Evolutionary conservation across 2,888 invertebrate species (phyloP), one percentile per base, ranked within the genome.

Genomic region (Priapulus caudatus): DNA sequence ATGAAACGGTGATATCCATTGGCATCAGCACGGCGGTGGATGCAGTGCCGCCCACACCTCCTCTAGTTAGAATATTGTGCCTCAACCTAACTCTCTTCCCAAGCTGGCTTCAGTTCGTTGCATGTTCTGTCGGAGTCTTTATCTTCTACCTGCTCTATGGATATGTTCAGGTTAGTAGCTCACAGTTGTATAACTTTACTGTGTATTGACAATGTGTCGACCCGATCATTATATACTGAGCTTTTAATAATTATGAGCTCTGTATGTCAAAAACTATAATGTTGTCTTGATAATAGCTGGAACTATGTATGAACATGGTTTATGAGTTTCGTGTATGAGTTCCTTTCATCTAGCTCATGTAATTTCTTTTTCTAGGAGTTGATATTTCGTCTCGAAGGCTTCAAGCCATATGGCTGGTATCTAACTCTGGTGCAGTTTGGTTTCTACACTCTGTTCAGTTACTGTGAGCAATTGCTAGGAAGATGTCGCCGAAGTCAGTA

Each of bases 341-440:
- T 20, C 23, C 55, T 10, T 4, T 16, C 20, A 45, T 19, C 20
- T 23, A 44, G 43, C 20, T 22, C 33, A 47, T 19, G 21, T 50
- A 45, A 22, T 48, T 57, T 23, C 19, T 48, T 44, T 50, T 64
- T 72, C 47, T 61, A 81, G 78, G 95, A 95, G 73, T 73, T 91
- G 45, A 87, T 95, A 66, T 95, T 93, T 70, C 83, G 86, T 0
- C 77, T 85, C n/a, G 82, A 86, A 20, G 90, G 88, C 45, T 87
- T 92, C 62, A 82, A 85, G 64, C 83, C 87, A 0, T 86, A 83
- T 65, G 92, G 92, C 46, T 84, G 92, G 83, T 92, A 87, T 69
- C 77, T 95, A 56, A 95, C 95, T 1, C 74, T 93, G 53, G 77
- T 92, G 16, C 93, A 95, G 73, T 95, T 95, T 75, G 78, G 80